phyloP scores from a whole-genome alignment of 2,888 invertebrate genomes.

The Eristalis intricaria region DNA sequence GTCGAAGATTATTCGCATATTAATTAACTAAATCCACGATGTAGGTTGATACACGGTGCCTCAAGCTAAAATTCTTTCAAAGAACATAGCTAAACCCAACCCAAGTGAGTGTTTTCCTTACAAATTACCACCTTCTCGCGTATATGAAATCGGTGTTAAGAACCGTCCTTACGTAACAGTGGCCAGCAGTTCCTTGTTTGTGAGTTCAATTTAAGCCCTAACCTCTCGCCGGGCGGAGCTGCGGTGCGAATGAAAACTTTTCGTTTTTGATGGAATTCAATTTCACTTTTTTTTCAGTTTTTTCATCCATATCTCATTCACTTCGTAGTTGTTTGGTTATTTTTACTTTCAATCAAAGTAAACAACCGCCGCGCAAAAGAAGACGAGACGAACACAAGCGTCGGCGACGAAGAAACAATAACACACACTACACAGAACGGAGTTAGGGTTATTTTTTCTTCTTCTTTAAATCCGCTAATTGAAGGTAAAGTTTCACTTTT shows the following conservation, averaged over 20 bases:
- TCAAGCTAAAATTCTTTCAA: background rate
- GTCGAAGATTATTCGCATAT: too few species aligned
- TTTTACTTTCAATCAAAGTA: slow-evolving; percentile 20
- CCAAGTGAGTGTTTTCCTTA: background rate
- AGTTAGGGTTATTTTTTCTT: slow-evolving; percentile 5
- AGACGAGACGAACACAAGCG: background rate
- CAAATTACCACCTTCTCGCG: slow-evolving; percentile 31
- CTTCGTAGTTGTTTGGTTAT: background rate
- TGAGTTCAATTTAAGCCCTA: slow-evolving; percentile 50
- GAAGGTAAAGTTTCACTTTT: slow-evolving; percentile 47
- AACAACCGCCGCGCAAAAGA: background rate
- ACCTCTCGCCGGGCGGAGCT: background rate
- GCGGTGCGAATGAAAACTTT: background rate
- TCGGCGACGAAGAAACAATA: background rate
- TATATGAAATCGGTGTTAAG: background rate
- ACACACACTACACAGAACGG: slow-evolving; percentile 6
- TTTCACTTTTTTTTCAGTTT: slow-evolving; percentile 24
- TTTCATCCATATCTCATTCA: background rate
- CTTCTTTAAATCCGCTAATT: slow-evolving; percentile 23
- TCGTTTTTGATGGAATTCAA: background rate
- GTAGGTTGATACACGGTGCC: background rate
- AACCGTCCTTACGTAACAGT: slow-evolving; percentile 44
- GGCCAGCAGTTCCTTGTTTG: slow-evolving; percentile 44
- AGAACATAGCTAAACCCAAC: background rate
- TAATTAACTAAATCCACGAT: too few species aligned